Evolutionary conservation across 2,797 vertebrate genomes (phyloP).

Genomic region (Bufotes viridis): DNA sequence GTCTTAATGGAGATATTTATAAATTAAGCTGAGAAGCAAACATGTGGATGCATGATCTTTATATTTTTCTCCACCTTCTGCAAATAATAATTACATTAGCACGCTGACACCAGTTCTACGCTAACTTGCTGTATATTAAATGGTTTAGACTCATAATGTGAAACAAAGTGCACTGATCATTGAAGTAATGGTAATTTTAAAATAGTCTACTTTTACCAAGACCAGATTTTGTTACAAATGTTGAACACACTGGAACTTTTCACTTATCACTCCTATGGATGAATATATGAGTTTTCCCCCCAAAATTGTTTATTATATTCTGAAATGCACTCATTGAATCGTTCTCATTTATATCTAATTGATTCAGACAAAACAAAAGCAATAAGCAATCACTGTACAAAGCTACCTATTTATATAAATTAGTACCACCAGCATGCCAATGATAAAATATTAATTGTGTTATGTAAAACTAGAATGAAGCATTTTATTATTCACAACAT

Average conservation of each 20-base stretch:
- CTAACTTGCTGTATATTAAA: not conserved
- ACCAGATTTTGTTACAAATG: not conserved
- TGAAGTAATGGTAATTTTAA: not conserved
- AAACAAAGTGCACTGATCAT: too few relatives aligned
- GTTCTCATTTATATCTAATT: not conserved
- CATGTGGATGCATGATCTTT: too few relatives aligned
- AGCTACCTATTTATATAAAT: not conserved
- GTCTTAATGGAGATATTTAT: too few relatives aligned
- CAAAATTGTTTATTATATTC: too few relatives aligned
- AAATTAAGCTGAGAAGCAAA: too few relatives aligned
- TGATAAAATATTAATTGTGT: not conserved
- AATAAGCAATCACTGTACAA: not conserved
- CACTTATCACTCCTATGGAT: not conserved
- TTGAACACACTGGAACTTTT: not conserved
- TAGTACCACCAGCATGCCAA: not conserved
- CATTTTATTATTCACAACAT: constrained; percentile 43
- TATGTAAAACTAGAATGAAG: constrained; percentile 1
- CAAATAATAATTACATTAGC: too few relatives aligned
- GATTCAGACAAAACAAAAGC: not conserved
- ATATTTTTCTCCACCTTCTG: too few relatives aligned
- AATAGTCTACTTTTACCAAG: not conserved
- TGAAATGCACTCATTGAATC: too few relatives aligned
- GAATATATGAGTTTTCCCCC: too few relatives aligned
- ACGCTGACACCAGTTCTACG: not conserved
- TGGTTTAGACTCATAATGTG: not conserved